Base-by-base conservation (phyloP, 2,888 invertebrate genomes). In the Folsomia candida region DNA sequence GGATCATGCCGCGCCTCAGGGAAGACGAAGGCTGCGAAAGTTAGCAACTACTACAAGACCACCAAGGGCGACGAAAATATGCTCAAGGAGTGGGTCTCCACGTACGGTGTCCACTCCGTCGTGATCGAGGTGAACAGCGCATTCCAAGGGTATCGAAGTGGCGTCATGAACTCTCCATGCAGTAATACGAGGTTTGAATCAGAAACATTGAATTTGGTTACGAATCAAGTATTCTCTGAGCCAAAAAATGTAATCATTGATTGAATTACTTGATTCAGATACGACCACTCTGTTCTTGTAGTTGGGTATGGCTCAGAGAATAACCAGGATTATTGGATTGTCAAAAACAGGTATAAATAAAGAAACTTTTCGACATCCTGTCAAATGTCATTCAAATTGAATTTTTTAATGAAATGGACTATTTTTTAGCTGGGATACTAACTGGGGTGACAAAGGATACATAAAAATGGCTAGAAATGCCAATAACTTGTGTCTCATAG, bases 401-500 rank as follows among this genome's bases (percentile, higher is more conserved):
- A n/a, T n/a, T n/a, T n/a, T n/a, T n/a, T n/a, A n/a, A n/a, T n/a
- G n/a, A n/a, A n/a, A n/a, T n/a, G n/a, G n/a, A n/a, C n/a, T n/a
- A n/a, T n/a, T n/a, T n/a, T n/a, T n/a, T n/a, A n/a, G 6, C 14
- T 37, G 37, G 37, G 37, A 37, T 14, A 37, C 37, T 4, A 37
- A 37, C 14, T 37, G 37, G 37, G 37, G 37, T 9, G 37, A 14
- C 14, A 37, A 37, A 14, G 85, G 85, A 1, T 85, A 83, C 80
- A 82, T 85, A 63, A 81, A 81, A 73, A 84, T 85, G 82, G 80
- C 82, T 4, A 78, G 85, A 25, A 84, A 85, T 79, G 80, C 79
- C 69, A 77, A 82, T 67, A 85, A 85, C 79, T 81, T 82, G 66
- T 85, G 85, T 77, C 85, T 84, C n/a, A 81, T 85, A 64, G 85